phyloP scores from a whole-genome alignment of 2,888 invertebrate genomes.

The Acrocyrtus sp. region DNA sequence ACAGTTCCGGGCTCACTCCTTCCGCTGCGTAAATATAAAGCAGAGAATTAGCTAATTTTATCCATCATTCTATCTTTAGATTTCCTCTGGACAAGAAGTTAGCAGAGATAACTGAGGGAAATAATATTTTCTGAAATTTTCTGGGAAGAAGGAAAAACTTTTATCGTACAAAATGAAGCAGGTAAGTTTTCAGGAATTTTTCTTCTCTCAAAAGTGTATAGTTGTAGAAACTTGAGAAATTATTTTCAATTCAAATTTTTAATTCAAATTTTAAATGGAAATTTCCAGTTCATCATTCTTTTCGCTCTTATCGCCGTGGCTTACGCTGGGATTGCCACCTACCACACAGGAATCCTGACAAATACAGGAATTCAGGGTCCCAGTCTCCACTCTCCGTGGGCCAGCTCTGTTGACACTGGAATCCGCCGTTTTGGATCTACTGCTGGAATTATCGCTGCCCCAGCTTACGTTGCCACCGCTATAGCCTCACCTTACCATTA shows the following conservation, averaged over 20 bases:
- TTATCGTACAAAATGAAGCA: slow-evolving; percentile 39
- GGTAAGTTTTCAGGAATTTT: slow-evolving; percentile 24
- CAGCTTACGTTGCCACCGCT: slow-evolving; percentile 25
- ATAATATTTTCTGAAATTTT: no score
- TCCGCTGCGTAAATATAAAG: slow-evolving; percentile 30
- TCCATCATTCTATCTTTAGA: slow-evolving; percentile 31
- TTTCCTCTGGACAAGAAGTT: slow-evolving; percentile 39
- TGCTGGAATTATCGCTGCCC: slow-evolving; percentile 38
- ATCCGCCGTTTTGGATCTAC: slow-evolving; percentile 55
- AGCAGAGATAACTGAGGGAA: no score
- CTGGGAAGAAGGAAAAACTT: slow-evolving; percentile 15
- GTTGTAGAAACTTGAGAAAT: background rate
- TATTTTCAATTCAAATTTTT: background rate
- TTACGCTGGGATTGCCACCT: slow-evolving; percentile 18
- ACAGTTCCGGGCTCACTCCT: slow-evolving; percentile 26
- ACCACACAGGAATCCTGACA: slow-evolving; percentile 21
- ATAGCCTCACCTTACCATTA: slow-evolving; percentile 10
- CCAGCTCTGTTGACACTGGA: slow-evolving; percentile 44
- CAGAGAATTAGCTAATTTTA: background rate
- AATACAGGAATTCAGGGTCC: slow-evolving; percentile 46
- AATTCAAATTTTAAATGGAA: background rate
- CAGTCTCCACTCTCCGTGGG: slow-evolving; percentile 45
- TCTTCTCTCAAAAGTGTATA: background rate
- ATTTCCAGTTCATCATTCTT: slow-evolving; percentile 34
- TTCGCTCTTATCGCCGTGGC: slow-evolving; percentile 36